Base-by-base conservation (phyloP, 2,888 invertebrate species). In the Molanna angustata region DNA sequence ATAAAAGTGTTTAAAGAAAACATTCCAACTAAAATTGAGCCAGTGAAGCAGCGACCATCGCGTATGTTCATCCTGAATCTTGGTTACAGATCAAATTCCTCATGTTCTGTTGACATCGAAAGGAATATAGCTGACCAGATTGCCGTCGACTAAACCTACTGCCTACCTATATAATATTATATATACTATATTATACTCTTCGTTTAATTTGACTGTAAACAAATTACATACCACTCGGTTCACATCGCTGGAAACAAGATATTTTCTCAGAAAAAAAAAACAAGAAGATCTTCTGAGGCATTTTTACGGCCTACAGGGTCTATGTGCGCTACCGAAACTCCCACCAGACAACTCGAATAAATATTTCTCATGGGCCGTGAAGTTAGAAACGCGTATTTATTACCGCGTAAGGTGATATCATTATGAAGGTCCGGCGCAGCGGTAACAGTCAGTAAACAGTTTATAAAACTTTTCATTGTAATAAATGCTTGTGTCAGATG, bases 401-500 rank as follows among this genome's bases (percentile, higher is more conserved):
- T 32, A 33, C 35, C 44, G 35, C 31, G 51, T 58, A 58, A 58
- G 55, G 42, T 50, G 58, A 58, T 58, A 58, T 27, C 50, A 55
- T 53, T 56, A 52, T 53, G 41, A n/a, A 35, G 43, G 17, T 27
- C 41, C 52, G 44, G 40, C 53, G 41, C 56, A 39, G 49, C 45
- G 54, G 57, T 46, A 52, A 55, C 58, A 54, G 50, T 22, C 58
- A 53, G 58, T 58, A 56, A 58, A 58, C 58, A 58, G 58, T 51
- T 56, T 58, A 58, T 58, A 58, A 58, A 56, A 55, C 53, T 50
- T 57, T 51, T 51, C 50, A 43, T 49, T 40, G 46, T 47, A 47
- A 54, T n/a, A n/a, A n/a, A n/a, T n/a, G n/a, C n/a, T n/a, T n/a
- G n/a, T n/a, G n/a, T n/a, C n/a, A n/a, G n/a, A n/a, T n/a, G n/a